Base-by-base conservation (phyloP, 64 coral and sea anemone genomes). In the Trachythela sp. region DNA sequence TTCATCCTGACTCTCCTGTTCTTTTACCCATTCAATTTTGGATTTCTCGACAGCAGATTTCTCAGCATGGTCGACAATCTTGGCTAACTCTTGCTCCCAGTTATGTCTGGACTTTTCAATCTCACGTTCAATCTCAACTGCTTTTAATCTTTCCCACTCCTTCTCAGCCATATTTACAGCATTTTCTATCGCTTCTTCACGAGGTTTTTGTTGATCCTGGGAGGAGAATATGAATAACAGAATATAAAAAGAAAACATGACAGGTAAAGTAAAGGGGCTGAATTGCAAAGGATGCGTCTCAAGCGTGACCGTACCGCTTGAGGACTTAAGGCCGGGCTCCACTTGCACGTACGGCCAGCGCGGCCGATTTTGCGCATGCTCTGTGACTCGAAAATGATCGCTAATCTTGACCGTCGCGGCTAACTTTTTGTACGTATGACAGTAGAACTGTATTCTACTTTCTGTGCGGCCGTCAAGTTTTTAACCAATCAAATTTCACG, bases 1-100 rank as follows among this genome's bases (percentile, higher is more conserved):
- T 50, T 94, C 90, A 43, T 89, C 51, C 48, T 90, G 92, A 15
- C 93, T 94, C 22, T 99, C 95, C 10, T 92, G 93, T 41, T 91
- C 87, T 50, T 77, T 94, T 20, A 92, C 64, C 96, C 96, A 99
- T 58, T 91, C 87, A 64, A 87, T 86, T 27, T 42, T 86, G 5
- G 96, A 91, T 34, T 93, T 87, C 2, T 91, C 89, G 24, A 98
- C 56, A 75, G 95, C 91, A 30, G 89, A 27, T 51, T 90, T 84
- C 6, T 90, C 70, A 1, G 94, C 94, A 83, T 90, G 86, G 43
- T 92, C 92, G 58, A 94, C 35, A 7, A 83, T 77, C 72, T 86
- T 87, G 29, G 40, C 36, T 13, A 83, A 42, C 0, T 37, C 87
- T 84, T 87, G 89, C 41, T 97, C 85, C 83, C 91, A 87, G 36